Percentiles rank a stretch among this genome's conserved stretches.
phyloP scores from a whole-genome alignment of 2,113 vertebrate genomes.

The Aythya baeri region DNA sequence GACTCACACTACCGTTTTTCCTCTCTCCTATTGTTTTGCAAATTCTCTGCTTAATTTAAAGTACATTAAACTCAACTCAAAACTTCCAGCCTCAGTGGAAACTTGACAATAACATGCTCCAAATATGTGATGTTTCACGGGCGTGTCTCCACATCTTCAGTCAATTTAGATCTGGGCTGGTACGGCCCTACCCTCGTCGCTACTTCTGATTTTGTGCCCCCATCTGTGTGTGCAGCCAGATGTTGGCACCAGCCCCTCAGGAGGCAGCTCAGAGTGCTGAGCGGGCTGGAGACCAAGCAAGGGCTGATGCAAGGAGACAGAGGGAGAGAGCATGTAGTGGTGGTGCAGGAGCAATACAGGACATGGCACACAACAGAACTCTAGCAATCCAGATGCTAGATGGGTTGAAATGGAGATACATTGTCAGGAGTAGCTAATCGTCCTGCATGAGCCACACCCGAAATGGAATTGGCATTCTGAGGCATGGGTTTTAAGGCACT shows the following conservation, averaged over 20 bases:
- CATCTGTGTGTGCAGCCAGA: accelerated
- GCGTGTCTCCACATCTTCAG: not conserved
- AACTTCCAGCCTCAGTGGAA: not conserved
- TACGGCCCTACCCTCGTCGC: accelerated
- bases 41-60: slow-evolving; percentile 42
- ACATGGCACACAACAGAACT: not conserved
- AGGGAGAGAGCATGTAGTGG: accelerated
- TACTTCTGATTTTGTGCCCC: not conserved
- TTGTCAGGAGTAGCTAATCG: not conserved
- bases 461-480: slow-evolving; percentile 37
- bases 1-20: slow-evolving; percentile 7
- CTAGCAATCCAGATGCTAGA: not conserved
- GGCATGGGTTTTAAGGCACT: slow-evolving; percentile 5
- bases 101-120: not conserved
- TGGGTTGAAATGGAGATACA: not conserved
- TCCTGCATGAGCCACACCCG: not conserved
- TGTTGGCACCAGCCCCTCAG: accelerated
- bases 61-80: slow-evolving; percentile 20
- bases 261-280: not conserved
- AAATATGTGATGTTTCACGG: not conserved
- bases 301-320: not conserved
- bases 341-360: not conserved
- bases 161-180: not conserved
- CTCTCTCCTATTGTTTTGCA: slow-evolving; percentile 42
- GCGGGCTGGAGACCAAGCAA: accelerated